These are phyloP conservation scores for Yoshiicerus persimilis DNA, from an alignment of 1,140 invertebrate genomes.

Conservation along the genomic window DNA sequence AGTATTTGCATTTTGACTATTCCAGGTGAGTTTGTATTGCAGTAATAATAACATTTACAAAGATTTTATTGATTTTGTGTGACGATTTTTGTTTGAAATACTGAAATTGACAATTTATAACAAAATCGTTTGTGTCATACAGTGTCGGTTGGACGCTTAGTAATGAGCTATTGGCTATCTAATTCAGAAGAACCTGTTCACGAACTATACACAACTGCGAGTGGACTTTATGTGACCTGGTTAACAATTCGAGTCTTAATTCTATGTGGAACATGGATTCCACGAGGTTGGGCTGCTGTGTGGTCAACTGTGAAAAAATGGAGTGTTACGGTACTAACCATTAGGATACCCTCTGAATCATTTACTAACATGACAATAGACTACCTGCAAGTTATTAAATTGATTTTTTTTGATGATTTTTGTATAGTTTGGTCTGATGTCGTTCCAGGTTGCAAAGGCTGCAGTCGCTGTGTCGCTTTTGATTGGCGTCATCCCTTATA, in stretches of 20 bases:
- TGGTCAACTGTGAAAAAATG: conserved; percentile 48
- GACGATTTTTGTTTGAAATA: too few relatives aligned
- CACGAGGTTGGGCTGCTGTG: conserved; percentile 64
- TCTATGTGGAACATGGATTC: conserved; percentile 80
- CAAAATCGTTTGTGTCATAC: conserved; percentile 13
- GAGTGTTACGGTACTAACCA: conserved; percentile 48
- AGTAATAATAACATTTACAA: too few relatives aligned
- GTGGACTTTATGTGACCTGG: conserved; percentile 93
- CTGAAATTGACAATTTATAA: too few relatives aligned
- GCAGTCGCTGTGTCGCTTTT: conserved; percentile 73
- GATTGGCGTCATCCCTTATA: conserved; percentile 85
- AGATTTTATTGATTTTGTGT: too few relatives aligned
- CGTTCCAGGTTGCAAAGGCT: conserved; percentile 57
- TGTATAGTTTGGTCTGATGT: conserved; percentile 25
- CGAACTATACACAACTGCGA: conserved; percentile 93
- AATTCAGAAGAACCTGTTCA: conserved; percentile 64
- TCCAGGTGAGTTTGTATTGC: conserved; percentile 63
- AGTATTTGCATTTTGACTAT: conserved; percentile 82
- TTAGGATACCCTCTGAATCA: not conserved
- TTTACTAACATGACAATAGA: not conserved
- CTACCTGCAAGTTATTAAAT: not conserved
- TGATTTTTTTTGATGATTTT: not conserved
- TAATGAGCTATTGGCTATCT: conserved; percentile 49
- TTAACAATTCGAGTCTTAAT: conserved; percentile 74
- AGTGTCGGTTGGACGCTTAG: conserved; percentile 47